Percentiles rank a stretch among this genome's conserved stretches.
Evolutionary conservation across 1,140 invertebrate genomes (phyloP).

Genomic region (Drosophila burlai): DNA sequence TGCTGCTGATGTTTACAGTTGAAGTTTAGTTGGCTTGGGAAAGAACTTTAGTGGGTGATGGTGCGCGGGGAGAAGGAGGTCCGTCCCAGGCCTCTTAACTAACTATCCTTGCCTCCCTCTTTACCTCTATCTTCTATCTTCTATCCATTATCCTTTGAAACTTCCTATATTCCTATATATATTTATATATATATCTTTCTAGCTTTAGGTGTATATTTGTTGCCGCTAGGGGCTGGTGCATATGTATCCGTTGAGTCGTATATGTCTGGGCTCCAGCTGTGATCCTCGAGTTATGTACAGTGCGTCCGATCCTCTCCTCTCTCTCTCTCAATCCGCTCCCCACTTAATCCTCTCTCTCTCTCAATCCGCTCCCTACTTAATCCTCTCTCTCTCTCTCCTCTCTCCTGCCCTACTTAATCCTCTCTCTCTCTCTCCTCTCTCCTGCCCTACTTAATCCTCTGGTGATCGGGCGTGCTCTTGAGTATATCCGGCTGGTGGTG

Average conservation of each 20-base stretch:
- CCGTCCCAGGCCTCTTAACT: conserved; percentile 7
- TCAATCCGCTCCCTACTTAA: conserved; percentile 25
- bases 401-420: too few relatives aligned
- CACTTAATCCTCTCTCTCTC: conserved; percentile 74
- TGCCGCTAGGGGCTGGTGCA: conserved; percentile 34
- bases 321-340: not conserved
- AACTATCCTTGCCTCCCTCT: conserved; percentile 1
- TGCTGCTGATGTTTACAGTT: conserved; percentile 22
- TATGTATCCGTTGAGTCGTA: conserved; percentile 38
- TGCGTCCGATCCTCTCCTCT: not conserved
- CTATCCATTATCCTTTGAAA: conserved; percentile 1
- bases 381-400: conserved; percentile 65
- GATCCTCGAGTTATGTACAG: conserved; percentile 29
- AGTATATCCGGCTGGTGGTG: conserved; percentile 90
- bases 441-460: conserved; percentile 73
- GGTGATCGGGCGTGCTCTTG: conserved; percentile 93
- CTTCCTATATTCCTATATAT: conserved; percentile 11
- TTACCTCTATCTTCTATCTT: conserved; percentile 2
- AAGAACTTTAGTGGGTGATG: conserved; percentile 51
- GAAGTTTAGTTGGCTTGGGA: conserved; percentile 64
- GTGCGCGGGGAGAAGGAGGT: conserved; percentile 37
- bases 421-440: too few relatives aligned
- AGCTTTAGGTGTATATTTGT: conserved; percentile 40
- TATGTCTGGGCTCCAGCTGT: conserved; percentile 28
- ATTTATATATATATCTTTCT: conserved; percentile 10